Conservation (phyloP, 2,888 invertebrate species). For the Latheticus oryzae region DNA sequence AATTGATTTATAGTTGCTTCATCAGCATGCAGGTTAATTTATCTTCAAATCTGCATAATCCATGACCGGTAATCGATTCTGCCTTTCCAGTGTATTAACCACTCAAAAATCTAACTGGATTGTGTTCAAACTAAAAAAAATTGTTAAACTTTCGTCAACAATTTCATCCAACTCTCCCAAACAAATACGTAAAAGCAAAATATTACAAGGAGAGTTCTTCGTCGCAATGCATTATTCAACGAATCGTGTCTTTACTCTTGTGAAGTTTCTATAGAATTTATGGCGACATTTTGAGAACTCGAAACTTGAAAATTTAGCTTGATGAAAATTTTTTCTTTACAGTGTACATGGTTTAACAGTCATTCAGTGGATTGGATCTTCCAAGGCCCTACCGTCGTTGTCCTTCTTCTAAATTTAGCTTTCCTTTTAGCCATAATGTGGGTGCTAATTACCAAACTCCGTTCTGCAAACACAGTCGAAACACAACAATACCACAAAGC, state of each 20-base stretch:
- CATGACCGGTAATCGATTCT: too few species aligned
- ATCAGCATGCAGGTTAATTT: too few species aligned
- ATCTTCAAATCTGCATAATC: too few species aligned
- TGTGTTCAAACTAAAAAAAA: too few species aligned
- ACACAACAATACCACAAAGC: conserved; percentile 92
- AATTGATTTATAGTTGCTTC: too few species aligned
- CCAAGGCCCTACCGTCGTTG: conserved; percentile 84
- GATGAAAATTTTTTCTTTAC: conserved; percentile 34
- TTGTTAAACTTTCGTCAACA: too few species aligned
- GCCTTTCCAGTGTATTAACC: too few species aligned
- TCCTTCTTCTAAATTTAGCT: conserved; percentile 84
- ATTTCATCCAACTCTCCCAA: too few species aligned
- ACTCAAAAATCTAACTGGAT: too few species aligned
- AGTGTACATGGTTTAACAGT: conserved; percentile 82
- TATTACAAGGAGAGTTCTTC: too few species aligned
- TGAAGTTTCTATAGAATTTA: neutral
- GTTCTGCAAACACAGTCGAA: conserved; percentile 90
- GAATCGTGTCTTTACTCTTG: neutral
- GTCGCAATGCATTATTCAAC: conserved; percentile 8
- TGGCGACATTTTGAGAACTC: neutral
- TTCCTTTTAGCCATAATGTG: conserved; percentile 90
- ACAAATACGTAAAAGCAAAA: too few species aligned
- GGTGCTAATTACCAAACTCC: conserved; percentile 92
- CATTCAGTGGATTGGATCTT: conserved; percentile 89
- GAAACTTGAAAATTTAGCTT: neutral